These are phyloP conservation scores for Ophion obscuratus DNA, from an alignment of 2,888 invertebrate genomes.

Conservation along the genomic window DNA sequence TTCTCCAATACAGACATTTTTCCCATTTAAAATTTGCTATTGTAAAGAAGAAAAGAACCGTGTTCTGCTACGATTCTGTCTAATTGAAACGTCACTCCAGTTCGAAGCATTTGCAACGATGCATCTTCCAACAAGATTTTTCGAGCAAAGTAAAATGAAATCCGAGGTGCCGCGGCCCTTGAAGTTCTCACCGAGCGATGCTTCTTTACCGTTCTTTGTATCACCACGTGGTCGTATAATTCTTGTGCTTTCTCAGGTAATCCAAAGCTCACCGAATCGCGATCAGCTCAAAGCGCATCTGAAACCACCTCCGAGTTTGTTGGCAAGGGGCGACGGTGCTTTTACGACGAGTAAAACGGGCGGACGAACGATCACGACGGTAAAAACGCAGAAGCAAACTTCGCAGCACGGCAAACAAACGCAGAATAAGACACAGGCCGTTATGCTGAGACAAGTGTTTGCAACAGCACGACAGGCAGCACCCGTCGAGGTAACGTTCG, in stretches of 20 bases:
- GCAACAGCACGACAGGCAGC: conserved; percentile 79
- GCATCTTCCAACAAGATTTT: not conserved
- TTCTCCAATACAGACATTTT: not conserved
- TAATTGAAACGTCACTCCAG: not conserved
- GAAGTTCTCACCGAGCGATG: not conserved
- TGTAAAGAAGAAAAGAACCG: not conserved
- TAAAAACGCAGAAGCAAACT: conserved; percentile 79
- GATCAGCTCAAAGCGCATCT: conserved; percentile 94
- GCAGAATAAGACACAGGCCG: conserved; percentile 80
- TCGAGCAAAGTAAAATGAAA: not conserved
- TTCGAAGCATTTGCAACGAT: not conserved
- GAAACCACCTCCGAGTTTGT: conserved; percentile 93
- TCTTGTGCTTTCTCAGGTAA: conserved; percentile 85
- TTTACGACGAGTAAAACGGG: conserved; percentile 80
- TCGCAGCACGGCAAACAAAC: conserved; percentile 78
- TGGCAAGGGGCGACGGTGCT: conserved; percentile 84
- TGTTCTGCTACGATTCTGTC: not conserved
- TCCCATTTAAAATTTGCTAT: not conserved
- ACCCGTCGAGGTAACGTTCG: conserved; percentile 77
- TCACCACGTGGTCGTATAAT: not conserved
- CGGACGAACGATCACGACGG: conserved; percentile 79
- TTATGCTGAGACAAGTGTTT: conserved; percentile 81
- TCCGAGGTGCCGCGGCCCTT: not conserved
- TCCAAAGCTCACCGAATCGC: conserved; percentile 96
- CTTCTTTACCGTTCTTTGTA: not conserved